Percentiles rank a stretch among this genome's conserved stretches.
Conservation (phyloP, 2,113 vertebrate species). For the Rousettus leschenaultii region DNA sequence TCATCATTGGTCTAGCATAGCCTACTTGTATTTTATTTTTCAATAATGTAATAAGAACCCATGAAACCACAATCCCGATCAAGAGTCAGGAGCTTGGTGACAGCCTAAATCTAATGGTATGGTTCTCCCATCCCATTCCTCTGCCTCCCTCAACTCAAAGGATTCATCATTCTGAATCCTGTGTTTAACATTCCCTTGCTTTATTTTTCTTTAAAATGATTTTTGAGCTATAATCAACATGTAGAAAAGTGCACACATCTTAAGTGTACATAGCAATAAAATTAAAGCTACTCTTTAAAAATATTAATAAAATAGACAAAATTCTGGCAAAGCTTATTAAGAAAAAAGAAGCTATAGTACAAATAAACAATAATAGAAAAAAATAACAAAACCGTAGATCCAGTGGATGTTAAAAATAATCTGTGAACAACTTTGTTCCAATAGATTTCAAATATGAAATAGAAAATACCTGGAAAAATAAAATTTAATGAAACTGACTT, state of each 20-base stretch:
- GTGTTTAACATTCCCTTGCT: not conserved
- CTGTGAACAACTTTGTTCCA: not conserved
- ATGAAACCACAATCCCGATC: not conserved
- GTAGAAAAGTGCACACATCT: not conserved
- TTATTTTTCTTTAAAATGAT: not conserved
- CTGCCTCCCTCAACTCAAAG: not conserved
- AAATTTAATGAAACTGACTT: not conserved
- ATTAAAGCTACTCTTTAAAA: not conserved
- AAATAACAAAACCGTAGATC: not conserved
- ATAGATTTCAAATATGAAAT: not conserved
- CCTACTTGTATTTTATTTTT: not conserved
- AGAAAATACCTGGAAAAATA: not conserved
- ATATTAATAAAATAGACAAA: not conserved
- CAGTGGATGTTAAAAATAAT: not conserved
- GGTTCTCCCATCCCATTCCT: too few species aligned
- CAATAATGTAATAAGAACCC: not conserved
- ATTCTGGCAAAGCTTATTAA: not conserved
- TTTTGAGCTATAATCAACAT: not conserved
- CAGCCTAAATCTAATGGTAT: not conserved
- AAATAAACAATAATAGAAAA: not conserved
- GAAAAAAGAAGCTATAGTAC: not conserved
- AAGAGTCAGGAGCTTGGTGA: not conserved
- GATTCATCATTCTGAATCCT: not conserved
- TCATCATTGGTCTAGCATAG: not conserved
- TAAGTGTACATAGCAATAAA: not conserved